Percentiles rank a stretch among this genome's conserved stretches.
These are phyloP conservation scores for Mionectes macconnelli DNA, from an alignment of 2,113 vertebrate species.

Conservation along the genomic window DNA sequence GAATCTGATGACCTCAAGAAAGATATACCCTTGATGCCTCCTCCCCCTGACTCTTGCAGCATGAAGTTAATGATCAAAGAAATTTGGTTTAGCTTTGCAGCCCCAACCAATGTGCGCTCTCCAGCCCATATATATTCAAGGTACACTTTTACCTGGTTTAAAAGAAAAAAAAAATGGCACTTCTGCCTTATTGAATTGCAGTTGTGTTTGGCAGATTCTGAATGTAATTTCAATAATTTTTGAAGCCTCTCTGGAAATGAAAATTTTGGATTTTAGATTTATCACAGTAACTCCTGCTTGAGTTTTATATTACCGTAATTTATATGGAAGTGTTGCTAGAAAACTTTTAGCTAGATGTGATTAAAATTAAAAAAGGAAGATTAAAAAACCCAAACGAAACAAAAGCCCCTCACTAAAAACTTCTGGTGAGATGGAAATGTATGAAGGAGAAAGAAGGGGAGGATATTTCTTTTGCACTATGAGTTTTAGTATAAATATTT, in stretches of 20 bases:
- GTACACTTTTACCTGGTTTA: slow-evolving; percentile 57
- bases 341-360: neutral
- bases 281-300: neutral
- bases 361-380: neutral
- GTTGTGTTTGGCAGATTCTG: neutral
- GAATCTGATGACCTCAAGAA: slow-evolving; percentile 98
- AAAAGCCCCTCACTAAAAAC: neutral
- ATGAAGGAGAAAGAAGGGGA: neutral
- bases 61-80: slow-evolving; percentile 97
- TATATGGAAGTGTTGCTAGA: neutral
- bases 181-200: neutral
- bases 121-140: slow-evolving; percentile 88
- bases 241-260: neutral
- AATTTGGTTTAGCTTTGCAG: slow-evolving; percentile 99
- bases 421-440: neutral
- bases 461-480: neutral
- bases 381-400: neutral
- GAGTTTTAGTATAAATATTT: neutral
- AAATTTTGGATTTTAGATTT: neutral
- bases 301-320: neutral
- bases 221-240: neutral
- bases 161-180: neutral
- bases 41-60: slow-evolving; percentile 96
- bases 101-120: slow-evolving; percentile 94
- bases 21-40: slow-evolving; percentile 93